Evolutionary conservation across 2,797 vertebrate species (phyloP), one percentile per base, ranked within the genome.

Genomic region (Pteropus rufus): DNA sequence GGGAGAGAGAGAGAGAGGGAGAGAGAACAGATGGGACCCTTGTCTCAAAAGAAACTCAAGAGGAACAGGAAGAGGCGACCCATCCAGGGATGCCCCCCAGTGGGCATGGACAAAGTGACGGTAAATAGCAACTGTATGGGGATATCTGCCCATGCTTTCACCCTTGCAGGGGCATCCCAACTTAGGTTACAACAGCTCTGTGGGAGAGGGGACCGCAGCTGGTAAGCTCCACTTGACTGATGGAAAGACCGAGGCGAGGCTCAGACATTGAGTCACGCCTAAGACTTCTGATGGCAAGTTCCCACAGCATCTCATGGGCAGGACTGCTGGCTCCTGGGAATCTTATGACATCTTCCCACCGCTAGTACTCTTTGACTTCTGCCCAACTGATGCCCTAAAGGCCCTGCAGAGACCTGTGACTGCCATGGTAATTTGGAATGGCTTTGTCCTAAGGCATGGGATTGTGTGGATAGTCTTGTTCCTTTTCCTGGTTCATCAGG

Each of bases 161-260:
- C 15, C 29, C 58, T 54, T 24, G 14, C 46, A 34, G 54, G 62
- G 34, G 12, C 56, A 21, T 69, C 67, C 52, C 46, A 19, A 0
- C 24, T 6, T 26, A 64, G 85, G 60, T 39, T 21, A 1, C 14
- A 19, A 0, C 36, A 56, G n/a, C 82, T 70, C 83, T 58, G 23
- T 34, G 16, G 41, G 36, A 72, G 39, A 39, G 7, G 44, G 14
- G 26, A 60, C 21, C 39, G 31, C 29, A 4, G 31, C 36, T 79
- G 52, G 29, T 7, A 16, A 90, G 72, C 29, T 14, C 49, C 16
- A 11, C 34, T 31, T 82, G 76, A 60, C 41, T 41, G 12, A 23
- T 26, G 65, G 70, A 29, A 56, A 95, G 54, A 54, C 69, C 12
- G 73, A 91, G 82, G 67, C 81, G 31, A 21, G 52, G 65, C 52